Percentiles rank a stretch among this genome's conserved stretches.
Evolutionary conservation across 2,797 vertebrate species (phyloP).

Genomic region (Novumbra hubbsi): DNA sequence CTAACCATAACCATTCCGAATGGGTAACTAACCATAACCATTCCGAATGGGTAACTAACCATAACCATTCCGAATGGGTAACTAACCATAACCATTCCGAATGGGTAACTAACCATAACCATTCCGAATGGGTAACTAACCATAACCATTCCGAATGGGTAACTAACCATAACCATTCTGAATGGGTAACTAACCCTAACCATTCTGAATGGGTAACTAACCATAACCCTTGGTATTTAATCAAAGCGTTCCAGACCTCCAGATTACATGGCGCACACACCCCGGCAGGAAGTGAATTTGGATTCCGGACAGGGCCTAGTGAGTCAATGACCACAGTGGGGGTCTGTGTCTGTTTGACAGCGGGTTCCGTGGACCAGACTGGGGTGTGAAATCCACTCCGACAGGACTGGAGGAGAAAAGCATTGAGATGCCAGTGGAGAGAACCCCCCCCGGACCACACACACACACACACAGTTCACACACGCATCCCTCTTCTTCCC

Average conservation of each 20-base stretch:
- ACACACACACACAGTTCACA: conserved; percentile 1
- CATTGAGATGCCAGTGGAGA: conserved; percentile 57
- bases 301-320: conserved; percentile 32
- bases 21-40: too few relatives aligned
- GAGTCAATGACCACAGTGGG: conserved; percentile 32
- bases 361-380: conserved; percentile 33
- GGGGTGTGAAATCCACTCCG: conserved; percentile 47
- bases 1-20: too few relatives aligned
- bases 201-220: not conserved
- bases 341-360: conserved; percentile 20
- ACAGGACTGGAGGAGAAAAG: conserved; percentile 56
- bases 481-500: conserved; percentile 16
- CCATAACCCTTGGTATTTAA: too few relatives aligned
- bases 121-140: too few relatives aligned
- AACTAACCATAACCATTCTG: too few relatives aligned
- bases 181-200: too few relatives aligned
- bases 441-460: conserved; percentile 18
- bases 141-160: too few relatives aligned
- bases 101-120: too few relatives aligned
- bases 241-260: too few relatives aligned
- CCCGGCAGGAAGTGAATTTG: conserved; percentile 20
- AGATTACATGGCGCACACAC: not conserved
- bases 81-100: too few relatives aligned
- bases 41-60: too few relatives aligned
- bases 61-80: too few relatives aligned